Percentiles rank a stretch among this genome's conserved stretches.
Evolutionary conservation across 2,888 invertebrate species (phyloP).

Genomic region (Craniophora ligustri): DNA sequence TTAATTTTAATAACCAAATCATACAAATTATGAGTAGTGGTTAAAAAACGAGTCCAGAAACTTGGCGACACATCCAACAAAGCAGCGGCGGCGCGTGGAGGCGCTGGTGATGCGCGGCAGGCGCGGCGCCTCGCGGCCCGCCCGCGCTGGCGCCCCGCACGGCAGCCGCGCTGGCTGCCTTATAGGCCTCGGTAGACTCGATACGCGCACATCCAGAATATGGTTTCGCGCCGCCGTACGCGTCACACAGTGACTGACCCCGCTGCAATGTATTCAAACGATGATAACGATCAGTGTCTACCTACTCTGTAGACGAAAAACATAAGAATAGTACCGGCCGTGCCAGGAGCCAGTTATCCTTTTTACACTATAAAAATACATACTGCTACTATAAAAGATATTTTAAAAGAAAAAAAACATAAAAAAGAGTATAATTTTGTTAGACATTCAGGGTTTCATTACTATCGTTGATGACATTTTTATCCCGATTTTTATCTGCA

Average conservation of each 20-base stretch:
- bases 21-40: constrained; percentile 61
- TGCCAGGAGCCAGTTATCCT: constrained; percentile 12
- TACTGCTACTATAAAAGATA: too few relatives aligned
- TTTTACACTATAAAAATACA: background rate
- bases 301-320: background rate
- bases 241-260: constrained; percentile 16
- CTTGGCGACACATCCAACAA: constrained; percentile 72
- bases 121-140: constrained; percentile 3
- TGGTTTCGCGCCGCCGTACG: constrained; percentile 17
- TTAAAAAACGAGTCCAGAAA: constrained; percentile 77
- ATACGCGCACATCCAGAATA: constrained; percentile 17
- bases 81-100: constrained; percentile 57
- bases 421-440: background rate
- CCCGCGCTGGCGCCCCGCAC: constrained; percentile 2
- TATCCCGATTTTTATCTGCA: background rate
- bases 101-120: constrained; percentile 28
- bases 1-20: constrained; percentile 12
- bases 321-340: constrained; percentile 18
- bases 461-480: background rate
- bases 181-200: constrained; percentile 4
- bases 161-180: constrained; percentile 5
- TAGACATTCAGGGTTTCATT: background rate
- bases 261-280: constrained; percentile 26
- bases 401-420: background rate
- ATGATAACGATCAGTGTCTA: background rate